Percentiles rank a stretch among this genome's conserved stretches.
phyloP scores from a whole-genome alignment of 2,888 invertebrate species.

The Caenorhabditis sp. region DNA sequence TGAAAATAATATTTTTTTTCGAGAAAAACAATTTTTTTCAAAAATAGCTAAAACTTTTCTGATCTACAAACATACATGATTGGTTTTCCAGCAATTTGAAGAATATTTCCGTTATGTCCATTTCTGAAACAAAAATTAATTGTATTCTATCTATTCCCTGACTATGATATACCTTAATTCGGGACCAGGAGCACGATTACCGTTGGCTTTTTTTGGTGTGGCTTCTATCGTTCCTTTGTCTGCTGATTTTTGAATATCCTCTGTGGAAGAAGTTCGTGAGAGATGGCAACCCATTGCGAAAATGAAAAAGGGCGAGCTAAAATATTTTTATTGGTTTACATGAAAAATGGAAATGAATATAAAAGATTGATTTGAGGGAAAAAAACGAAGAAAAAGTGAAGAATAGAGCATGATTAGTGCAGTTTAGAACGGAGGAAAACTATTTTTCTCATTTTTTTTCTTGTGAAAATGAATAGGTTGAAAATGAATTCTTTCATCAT shows the following conservation, averaged over 20 bases:
- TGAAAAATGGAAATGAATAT: background rate
- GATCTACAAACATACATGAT: constrained; percentile 35
- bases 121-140: constrained; percentile 9
- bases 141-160: background rate
- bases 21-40: too few species aligned
- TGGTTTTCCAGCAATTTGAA: constrained; percentile 43
- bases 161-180: background rate
- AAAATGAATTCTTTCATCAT: constrained; percentile 1
- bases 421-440: background rate
- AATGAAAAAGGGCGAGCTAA: too few species aligned
- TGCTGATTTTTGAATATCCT: constrained; percentile 32
- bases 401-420: background rate
- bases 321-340: constrained; percentile 3
- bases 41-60: constrained; percentile 7
- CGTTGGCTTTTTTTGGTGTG: background rate
- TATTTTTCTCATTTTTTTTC: background rate
- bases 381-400: background rate
- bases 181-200: background rate
- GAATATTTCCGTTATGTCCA: constrained; percentile 33
- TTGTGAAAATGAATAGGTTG: background rate
- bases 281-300: constrained; percentile 51
- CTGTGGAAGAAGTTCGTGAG: constrained; percentile 49
- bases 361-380: background rate
- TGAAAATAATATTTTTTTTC: constrained; percentile 41
- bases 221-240: constrained; percentile 11